These are phyloP conservation scores for Aspidiotus destructor DNA, from an alignment of 2,888 invertebrate genomes.

Conservation along the genomic window DNA sequence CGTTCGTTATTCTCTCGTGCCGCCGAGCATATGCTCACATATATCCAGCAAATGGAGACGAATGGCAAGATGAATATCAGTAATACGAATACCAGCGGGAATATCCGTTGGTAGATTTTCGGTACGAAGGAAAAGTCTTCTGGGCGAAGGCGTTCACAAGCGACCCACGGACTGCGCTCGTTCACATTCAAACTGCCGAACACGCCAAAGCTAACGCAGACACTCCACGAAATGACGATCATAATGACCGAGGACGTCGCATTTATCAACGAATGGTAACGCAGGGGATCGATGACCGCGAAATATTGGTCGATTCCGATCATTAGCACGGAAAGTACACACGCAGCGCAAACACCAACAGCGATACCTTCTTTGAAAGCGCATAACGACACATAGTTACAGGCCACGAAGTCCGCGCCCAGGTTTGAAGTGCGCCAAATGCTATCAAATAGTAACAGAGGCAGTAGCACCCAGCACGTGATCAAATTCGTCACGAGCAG, in stretches of 20 bases:
- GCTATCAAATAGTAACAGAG: constrained; percentile 41
- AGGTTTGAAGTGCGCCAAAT: constrained; percentile 19
- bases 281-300: constrained; percentile 55
- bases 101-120: constrained; percentile 43
- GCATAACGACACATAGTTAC: constrained; percentile 35
- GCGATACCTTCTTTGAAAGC: constrained; percentile 54
- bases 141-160: background rate
- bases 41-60: constrained; percentile 60
- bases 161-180: constrained; percentile 21
- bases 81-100: constrained; percentile 44
- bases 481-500: constrained; percentile 45
- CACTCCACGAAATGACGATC: constrained; percentile 46
- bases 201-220: constrained; percentile 44
- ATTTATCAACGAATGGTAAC: constrained; percentile 52
- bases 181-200: constrained; percentile 41
- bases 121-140: constrained; percentile 35
- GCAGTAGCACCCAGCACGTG: constrained; percentile 43
- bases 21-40: constrained; percentile 63
- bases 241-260: constrained; percentile 46
- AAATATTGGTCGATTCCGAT: constrained; percentile 58
- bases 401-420: constrained; percentile 15
- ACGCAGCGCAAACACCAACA: constrained; percentile 50
- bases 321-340: constrained; percentile 53
- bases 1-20: constrained; percentile 62
- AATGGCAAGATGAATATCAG: constrained; percentile 49